Base-by-base conservation (phyloP, 1,140 invertebrate species). In the Listronotus bonariensis region DNA sequence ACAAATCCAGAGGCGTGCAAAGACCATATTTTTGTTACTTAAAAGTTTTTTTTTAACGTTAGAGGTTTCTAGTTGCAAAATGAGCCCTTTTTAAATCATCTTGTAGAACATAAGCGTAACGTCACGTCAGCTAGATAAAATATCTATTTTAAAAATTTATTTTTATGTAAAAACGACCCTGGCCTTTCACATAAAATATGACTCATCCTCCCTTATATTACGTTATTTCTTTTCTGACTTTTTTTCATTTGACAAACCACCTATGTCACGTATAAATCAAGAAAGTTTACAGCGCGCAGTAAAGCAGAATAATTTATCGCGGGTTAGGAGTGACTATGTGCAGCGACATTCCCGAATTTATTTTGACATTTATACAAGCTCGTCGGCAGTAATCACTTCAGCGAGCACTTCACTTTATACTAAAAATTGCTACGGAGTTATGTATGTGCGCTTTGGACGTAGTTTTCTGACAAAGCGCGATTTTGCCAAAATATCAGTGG, bases 251-350 rank as follows among this genome's bases (percentile, higher is more conserved):
- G 60, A 63, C 60, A 63, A 63, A 63, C 51, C 60, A 63, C 51
- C 60, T 54, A 55, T 63, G 60, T 48, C 34, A 45, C 51, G 52
- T 43, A 63, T 63, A 63, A 63, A 63, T 62, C 59, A 51, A 53
- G 59, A 52, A 53, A 62, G 59, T 62, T 55, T 55, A 49, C 49
- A 31, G 43, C 49, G 31, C 40, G 60, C 51, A 63, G 18, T 63
- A 63, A 55, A 63, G 31, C 52, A 40, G 60, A 63, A 63, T 63
- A 63, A 63, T 63, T 63, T 63, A 63, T 63, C 48, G 51, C 43
- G 9, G 31, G 41, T 52, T 42, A 31, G 42, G 46, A 55, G 60
- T 63, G 60, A 63, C 59, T 62, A 36, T 63, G 40, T 55, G 60
- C 60, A 63, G 49, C 59, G 48, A 53, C 59, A 62, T 62, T 62